Percentiles rank a stretch among this genome's conserved stretches.
These are phyloP conservation scores for Syngnathoides biaculeatus DNA, from an alignment of 2,113 vertebrate species.

Conservation along the genomic window DNA sequence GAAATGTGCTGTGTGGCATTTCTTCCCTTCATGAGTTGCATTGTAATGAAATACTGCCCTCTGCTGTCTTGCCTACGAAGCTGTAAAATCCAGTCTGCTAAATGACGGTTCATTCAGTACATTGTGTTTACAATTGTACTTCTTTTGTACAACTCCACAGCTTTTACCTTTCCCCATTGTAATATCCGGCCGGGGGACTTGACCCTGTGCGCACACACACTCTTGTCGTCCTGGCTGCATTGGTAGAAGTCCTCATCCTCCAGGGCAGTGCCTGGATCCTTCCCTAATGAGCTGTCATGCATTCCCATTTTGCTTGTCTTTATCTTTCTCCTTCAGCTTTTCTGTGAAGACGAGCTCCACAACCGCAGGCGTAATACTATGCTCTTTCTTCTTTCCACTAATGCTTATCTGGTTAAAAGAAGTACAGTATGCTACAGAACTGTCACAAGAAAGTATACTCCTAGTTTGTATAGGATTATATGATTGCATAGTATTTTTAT, in stretches of 20 bases:
- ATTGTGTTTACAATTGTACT: constrained; percentile 4
- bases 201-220: constrained; percentile 13
- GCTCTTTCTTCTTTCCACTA: constrained; percentile 37
- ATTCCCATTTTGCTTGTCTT: constrained; percentile 47
- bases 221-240: constrained; percentile 26
- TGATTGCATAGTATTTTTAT: background rate
- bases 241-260: constrained; percentile 33
- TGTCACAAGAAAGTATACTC: constrained; percentile 6
- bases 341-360: constrained; percentile 56
- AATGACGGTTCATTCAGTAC: constrained; percentile 9
- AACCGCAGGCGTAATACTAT: constrained; percentile 35
- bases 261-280: constrained; percentile 44
- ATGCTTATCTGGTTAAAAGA: constrained; percentile 17
- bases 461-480: background rate
- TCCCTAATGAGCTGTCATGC: constrained; percentile 36
- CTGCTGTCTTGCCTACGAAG: constrained; percentile 42
- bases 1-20: background rate
- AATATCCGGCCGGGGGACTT: constrained; percentile 23
- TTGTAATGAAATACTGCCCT: constrained; percentile 52
- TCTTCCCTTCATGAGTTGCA: background rate
- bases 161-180: constrained; percentile 31
- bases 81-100: constrained; percentile 7
- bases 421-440: background rate
- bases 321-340: constrained; percentile 57
- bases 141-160: constrained; percentile 3